These are phyloP conservation scores for Vidua macroura DNA, from an alignment of 2,113 vertebrate genomes.

Conservation along the genomic window DNA sequence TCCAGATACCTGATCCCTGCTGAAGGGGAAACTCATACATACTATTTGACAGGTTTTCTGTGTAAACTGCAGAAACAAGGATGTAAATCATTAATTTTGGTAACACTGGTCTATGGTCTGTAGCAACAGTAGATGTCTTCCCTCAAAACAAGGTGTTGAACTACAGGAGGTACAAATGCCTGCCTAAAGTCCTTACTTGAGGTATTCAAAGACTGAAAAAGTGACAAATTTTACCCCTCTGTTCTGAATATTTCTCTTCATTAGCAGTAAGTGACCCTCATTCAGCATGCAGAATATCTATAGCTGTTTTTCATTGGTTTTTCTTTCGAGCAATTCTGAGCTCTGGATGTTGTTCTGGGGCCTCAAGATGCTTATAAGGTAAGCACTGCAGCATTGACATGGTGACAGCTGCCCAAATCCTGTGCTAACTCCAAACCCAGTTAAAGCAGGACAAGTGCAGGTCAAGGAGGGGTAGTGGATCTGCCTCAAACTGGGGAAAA, in stretches of 20 bases:
- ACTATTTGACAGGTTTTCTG: background rate
- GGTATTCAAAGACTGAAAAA: background rate
- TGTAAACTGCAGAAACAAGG: background rate
- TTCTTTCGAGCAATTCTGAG: background rate
- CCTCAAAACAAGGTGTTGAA: background rate
- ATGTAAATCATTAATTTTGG: background rate
- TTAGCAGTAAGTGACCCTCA: background rate
- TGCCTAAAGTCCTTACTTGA: background rate
- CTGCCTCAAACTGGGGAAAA: conserved; percentile 10
- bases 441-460: background rate
- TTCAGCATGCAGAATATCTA: background rate
- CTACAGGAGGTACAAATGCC: background rate
- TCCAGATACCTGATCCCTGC: background rate
- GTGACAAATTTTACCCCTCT: background rate
- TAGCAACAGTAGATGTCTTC: background rate
- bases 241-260: background rate
- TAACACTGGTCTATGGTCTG: background rate
- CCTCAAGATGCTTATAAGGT: background rate
- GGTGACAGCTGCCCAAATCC: background rate
- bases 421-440: background rate
- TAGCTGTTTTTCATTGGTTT: background rate
- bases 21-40: background rate
- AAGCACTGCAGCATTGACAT: fast-evolving
- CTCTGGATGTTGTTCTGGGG: background rate
- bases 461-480: background rate